Percentiles rank a stretch among this genome's conserved stretches.
Conservation (phyloP, 2,888 invertebrate genomes). For the Metacarcinus magister region DNA sequence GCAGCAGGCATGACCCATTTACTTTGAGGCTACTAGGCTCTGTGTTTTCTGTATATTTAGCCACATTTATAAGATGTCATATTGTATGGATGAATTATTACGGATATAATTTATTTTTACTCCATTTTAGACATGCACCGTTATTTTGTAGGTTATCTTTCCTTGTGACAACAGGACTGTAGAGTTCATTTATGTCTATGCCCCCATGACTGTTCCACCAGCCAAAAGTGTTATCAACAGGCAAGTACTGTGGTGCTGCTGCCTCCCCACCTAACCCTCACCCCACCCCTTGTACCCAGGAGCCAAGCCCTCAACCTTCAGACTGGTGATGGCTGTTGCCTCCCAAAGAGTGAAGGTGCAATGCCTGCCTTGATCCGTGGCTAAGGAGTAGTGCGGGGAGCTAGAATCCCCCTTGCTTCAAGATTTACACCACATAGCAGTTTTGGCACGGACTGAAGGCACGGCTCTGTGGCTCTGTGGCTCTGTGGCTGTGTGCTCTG, state of each 20-base stretch:
- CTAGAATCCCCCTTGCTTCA: background rate
- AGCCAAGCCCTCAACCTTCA: background rate
- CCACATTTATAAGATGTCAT: constrained; percentile 78
- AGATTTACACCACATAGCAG: background rate
- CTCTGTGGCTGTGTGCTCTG: background rate
- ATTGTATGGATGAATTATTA: constrained; percentile 75
- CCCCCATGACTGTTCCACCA: constrained; percentile 79
- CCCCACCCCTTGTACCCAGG: constrained; percentile 1
- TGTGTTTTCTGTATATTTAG: constrained; percentile 81
- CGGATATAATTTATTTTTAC: constrained; percentile 80
- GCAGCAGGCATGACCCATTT: constrained; percentile 62
- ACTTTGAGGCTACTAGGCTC: constrained; percentile 79
- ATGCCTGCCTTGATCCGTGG: background rate
- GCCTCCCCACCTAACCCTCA: constrained; percentile 53
- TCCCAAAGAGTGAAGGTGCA: background rate
- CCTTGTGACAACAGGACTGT: constrained; percentile 71
- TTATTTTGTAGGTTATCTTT: constrained; percentile 79
- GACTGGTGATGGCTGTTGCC: background rate
- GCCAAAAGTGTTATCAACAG: constrained; percentile 74
- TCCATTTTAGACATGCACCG: constrained; percentile 79
- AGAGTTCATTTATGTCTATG: constrained; percentile 78
- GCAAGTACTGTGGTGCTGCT: constrained; percentile 70
- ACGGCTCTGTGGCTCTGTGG: background rate
- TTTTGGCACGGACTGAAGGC: constrained; percentile 7
- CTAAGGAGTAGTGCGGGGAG: background rate